Evolutionary conservation across 2,797 vertebrate genomes (phyloP).

Genomic region (Sebastolobus altivelis): DNA sequence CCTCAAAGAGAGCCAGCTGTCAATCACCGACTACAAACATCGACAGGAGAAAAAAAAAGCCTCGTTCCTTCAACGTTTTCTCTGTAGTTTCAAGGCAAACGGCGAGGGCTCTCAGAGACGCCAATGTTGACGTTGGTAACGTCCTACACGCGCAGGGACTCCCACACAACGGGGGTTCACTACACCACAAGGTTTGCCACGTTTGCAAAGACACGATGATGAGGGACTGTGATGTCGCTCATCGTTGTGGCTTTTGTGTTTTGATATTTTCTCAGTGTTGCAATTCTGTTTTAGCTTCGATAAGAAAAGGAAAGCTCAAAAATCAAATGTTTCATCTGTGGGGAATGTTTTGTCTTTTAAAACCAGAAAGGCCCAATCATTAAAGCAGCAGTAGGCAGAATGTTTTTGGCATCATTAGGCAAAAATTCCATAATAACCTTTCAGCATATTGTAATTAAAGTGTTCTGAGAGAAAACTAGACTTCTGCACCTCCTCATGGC

Average conservation of each 20-base stretch:
- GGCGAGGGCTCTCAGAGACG: constrained; percentile 4
- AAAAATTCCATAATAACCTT: no score
- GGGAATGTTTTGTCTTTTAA: not conserved
- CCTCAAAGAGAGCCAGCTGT: constrained; percentile 59
- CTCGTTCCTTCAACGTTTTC: constrained; percentile 35
- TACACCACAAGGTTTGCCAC: constrained; percentile 9
- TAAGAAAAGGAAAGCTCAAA: constrained; percentile 1
- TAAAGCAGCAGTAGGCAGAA: no score
- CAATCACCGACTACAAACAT: constrained; percentile 61
- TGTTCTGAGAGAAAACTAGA: no score
- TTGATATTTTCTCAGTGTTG: constrained; percentile 12
- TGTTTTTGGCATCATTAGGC: no score
- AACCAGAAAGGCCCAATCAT: not conserved
- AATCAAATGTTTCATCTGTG: not conserved
- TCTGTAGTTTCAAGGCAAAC: constrained; percentile 24
- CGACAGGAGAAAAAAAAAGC: constrained; percentile 3
- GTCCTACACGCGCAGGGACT: not conserved
- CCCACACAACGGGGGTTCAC: constrained; percentile 28
- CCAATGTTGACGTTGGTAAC: constrained; percentile 30
- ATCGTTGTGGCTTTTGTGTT: constrained; percentile 30
- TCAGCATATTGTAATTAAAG: no score
- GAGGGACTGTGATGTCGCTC: constrained; percentile 7
- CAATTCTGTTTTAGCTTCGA: not conserved
- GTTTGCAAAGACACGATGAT: constrained; percentile 18
- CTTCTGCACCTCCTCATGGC: no score